Percentiles rank a stretch among this genome's conserved stretches.
Conservation (phyloP, 2,888 invertebrate species). For the Cepaea hortensis region DNA sequence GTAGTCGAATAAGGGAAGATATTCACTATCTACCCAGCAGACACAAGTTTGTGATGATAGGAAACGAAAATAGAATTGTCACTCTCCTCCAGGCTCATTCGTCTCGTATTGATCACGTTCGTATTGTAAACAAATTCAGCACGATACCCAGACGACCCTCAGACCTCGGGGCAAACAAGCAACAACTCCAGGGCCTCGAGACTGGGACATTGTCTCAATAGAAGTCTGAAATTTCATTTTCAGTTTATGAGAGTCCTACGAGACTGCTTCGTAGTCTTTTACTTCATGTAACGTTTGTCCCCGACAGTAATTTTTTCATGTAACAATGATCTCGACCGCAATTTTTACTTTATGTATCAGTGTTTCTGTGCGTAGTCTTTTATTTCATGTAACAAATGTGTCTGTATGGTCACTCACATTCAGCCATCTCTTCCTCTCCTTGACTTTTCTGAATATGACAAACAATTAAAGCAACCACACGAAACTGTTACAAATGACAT, state of each 20-base stretch:
- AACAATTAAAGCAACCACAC: no score
- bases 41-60: background rate
- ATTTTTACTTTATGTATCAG: no score
- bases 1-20: no score
- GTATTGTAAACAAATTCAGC: slow-evolving; percentile 21
- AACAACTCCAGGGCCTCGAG: background rate
- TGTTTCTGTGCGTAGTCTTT: no score
- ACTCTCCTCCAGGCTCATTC: background rate
- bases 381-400: no score
- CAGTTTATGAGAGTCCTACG: background rate
- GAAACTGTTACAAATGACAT: no score
- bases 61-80: slow-evolving; percentile 18
- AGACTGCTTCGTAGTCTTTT: background rate
- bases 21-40: background rate
- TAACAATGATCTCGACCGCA: no score
- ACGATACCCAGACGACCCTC: background rate
- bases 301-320: no score
- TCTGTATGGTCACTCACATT: no score
- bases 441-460: no score
- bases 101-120: slow-evolving; percentile 9
- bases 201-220: background rate
- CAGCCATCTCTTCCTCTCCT: no score
- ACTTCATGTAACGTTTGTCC: no score
- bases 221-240: slow-evolving; percentile 10
- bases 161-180: slow-evolving; percentile 4